phyloP scores from a whole-genome alignment of 2,797 vertebrate genomes.

The Ciconia nigra region DNA sequence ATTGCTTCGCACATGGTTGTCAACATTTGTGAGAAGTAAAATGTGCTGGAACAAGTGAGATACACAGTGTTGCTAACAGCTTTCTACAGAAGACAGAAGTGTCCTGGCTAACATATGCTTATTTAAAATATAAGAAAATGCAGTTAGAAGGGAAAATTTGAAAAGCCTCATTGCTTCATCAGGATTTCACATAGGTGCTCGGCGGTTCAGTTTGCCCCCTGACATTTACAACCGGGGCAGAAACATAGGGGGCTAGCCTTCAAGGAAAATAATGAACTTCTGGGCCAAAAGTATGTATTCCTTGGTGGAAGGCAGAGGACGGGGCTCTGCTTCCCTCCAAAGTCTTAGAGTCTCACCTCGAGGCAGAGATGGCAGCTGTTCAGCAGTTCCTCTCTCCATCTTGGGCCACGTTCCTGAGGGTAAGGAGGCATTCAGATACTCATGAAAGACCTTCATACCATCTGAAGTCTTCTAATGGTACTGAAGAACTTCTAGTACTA shows the following conservation, averaged over 20 bases:
- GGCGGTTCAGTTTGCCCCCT: neutral
- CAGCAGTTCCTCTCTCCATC: neutral
- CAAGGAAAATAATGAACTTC: neutral
- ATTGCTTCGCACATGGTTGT: neutral
- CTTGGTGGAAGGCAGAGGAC: neutral
- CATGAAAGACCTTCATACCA: neutral
- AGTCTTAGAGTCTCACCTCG: rapidly evolving
- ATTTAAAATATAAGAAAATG: conserved; percentile 17
- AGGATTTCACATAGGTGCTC: neutral
- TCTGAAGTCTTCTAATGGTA: neutral
- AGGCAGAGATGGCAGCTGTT: neutral
- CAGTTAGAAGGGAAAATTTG: neutral
- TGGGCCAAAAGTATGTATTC: neutral
- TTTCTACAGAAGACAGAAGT: conserved; percentile 41
- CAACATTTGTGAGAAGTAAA: neutral
- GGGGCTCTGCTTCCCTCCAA: neutral
- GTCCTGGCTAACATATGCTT: conserved; percentile 36
- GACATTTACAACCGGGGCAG: neutral
- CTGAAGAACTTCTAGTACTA: too few species aligned
- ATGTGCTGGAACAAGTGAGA: conserved; percentile 27
- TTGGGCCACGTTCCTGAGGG: neutral
- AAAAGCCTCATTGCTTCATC: neutral
- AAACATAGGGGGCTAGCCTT: neutral
- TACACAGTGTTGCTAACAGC: conserved; percentile 29
- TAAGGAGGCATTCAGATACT: neutral